These are phyloP conservation scores for Chalcosyrphus nemorum DNA, from an alignment of 2,888 invertebrate genomes.

Conservation along the genomic window DNA sequence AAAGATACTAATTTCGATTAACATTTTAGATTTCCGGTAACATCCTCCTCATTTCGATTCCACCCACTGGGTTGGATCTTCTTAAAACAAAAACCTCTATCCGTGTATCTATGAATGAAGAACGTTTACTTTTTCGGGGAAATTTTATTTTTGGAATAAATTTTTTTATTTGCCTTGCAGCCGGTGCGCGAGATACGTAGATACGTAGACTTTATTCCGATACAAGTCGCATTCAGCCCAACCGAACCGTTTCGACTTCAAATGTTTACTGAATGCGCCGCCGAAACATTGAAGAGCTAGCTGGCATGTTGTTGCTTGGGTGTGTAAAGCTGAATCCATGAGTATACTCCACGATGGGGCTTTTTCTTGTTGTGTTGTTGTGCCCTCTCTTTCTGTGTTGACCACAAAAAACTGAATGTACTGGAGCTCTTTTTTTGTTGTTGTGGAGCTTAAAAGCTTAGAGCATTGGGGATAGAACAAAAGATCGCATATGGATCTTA, in stretches of 20 bases:
- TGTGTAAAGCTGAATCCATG: background rate
- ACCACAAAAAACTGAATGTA: too few species aligned
- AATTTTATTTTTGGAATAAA: slow-evolving; percentile 16
- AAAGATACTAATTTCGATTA: background rate
- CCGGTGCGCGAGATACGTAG: too few species aligned
- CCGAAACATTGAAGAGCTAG: slow-evolving; percentile 52
- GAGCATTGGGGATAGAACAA: background rate
- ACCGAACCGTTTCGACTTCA: slow-evolving; percentile 73
- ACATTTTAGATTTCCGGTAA: slow-evolving; percentile 11
- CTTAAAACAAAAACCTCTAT: background rate
- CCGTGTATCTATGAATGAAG: slow-evolving; percentile 12
- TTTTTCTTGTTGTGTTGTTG: background rate
- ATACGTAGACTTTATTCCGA: background rate
- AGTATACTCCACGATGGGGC: background rate
- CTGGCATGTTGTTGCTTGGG: slow-evolving; percentile 11
- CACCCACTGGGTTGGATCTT: slow-evolving; percentile 27
- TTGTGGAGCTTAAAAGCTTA: slow-evolving; percentile 15
- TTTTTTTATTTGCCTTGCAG: background rate
- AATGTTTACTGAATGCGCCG: slow-evolving; percentile 72
- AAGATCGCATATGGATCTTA: slow-evolving; percentile 1
- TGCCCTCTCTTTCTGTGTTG: background rate
- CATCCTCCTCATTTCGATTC: slow-evolving; percentile 7
- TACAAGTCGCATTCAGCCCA: slow-evolving; percentile 12
- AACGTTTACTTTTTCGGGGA: background rate
- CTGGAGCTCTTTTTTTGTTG: slow-evolving; percentile 26